Evolutionary conservation across 1,140 invertebrate species (phyloP), one percentile per base, ranked within the genome.

Genomic region (Yoshiicerus persimilis): DNA sequence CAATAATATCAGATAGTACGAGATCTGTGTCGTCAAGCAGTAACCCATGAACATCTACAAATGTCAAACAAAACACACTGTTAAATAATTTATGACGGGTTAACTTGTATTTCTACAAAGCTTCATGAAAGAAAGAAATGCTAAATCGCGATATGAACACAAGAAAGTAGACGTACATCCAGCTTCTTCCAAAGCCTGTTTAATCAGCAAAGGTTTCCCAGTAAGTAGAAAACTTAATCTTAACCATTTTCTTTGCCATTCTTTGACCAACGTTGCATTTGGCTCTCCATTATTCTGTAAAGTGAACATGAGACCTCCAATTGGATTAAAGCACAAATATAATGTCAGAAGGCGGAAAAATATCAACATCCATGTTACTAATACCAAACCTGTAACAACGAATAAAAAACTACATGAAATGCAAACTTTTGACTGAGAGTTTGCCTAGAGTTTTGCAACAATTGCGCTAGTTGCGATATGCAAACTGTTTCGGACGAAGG

Each of bases 1-100:
- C 96, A 62, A 96, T 94, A 20, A 98, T 94, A 92, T 98, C 97
- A 1, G 96, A 97, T 1, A 96, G 96, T 2, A 98, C 97, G 23
- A 98, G 92, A 93, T 98, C 96, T 0, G 96, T 95, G 88, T 96
- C 96, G 91, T 96, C 94, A 92, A 97, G 96, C 89, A 96, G 93
- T 1, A 95, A 94, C 91, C 94, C 95, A 88, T 96, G 93, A 8
- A 96, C 92, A 91, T 94, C 95, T 96, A 92, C 86, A 93, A 91
- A 70, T 87, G n/a, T 89, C 27, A 47, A n/a, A n/a, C 10, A 66
- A 32, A 86, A 23, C 11, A 47, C 2, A 32, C n/a, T n/a, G n/a
- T n/a, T n/a, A n/a, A n/a, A n/a, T n/a, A n/a, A n/a, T n/a, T n/a
- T n/a, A n/a, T n/a, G n/a, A n/a, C n/a, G n/a, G n/a, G n/a, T n/a